Evolutionary conservation across 2,888 invertebrate species (phyloP), one percentile per base, ranked within the genome.

Genomic region (Alloscopus bannaensis): DNA sequence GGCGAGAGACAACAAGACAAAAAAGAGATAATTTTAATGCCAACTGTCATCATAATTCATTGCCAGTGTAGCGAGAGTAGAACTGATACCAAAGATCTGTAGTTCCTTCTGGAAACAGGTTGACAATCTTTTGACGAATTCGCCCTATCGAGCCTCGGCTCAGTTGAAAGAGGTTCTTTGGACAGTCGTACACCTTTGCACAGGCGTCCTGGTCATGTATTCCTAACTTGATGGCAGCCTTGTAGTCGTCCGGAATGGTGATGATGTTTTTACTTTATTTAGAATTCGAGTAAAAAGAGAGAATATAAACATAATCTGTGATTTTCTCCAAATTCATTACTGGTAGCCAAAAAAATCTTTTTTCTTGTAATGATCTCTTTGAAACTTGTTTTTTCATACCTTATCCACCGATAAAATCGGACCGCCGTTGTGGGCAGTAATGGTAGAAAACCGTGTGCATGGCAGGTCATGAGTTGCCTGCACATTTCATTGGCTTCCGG

Each of bases 391-490:
- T 26, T 55, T 24, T 42, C 31, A 55, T 81, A 86, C 86, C 85
- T 86, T 36, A 86, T 80, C 26, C 84, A 62, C 13, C 80, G 70
- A 57, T 81, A 83, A 16, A 80, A n/a, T 50, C 78, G 70, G 20
- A 84, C 28, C 11, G 64, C 31, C 11, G 47, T 20, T 1, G 52
- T 4, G 0, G 86, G 86, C 11, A 85, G 40, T 55, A 76, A 81
- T 18, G 55, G 62, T 1, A 86, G 57, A 57, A 85, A 86, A 31
- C 85, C 86, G 70, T 86, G 85, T 18, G 86, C 78, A 83, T 86
- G 86, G 62, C 86, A 86, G 62, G 82, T 72, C 75, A 86, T 69
- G 4, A 86, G 70, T 59, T 81, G 81, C 47, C 75, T 70, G 62
- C 86, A 86, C 16, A 69, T 36, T 6, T 69, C 78, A 65, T 84